phyloP scores from a whole-genome alignment of 2,113 vertebrate species.

The Litocranius walleri region DNA sequence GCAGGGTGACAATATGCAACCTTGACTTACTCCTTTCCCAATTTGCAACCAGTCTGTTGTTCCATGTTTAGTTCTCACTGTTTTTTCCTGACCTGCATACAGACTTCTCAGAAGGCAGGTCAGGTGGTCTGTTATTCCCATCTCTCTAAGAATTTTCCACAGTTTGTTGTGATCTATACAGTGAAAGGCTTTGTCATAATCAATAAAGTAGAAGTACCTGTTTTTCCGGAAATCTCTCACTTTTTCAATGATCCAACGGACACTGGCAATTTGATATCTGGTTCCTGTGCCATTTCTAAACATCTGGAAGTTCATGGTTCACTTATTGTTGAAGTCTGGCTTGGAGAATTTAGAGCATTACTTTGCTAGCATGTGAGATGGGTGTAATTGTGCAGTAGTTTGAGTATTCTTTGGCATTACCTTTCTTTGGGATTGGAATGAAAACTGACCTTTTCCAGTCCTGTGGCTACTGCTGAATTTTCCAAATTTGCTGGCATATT shows the following conservation, averaged over 20 bases:
- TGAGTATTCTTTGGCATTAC: background rate
- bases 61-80: background rate
- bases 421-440: background rate
- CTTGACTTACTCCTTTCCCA: background rate
- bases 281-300: background rate
- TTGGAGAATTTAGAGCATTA: background rate
- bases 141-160: background rate
- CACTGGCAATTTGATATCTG: background rate
- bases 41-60: background rate
- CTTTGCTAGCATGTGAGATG: background rate
- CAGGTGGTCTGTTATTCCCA: background rate
- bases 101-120: background rate
- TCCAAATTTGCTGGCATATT: background rate
- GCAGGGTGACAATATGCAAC: background rate
- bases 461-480: background rate
- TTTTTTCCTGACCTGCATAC: background rate
- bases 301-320: background rate
- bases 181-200: background rate
- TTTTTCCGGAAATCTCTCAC: background rate
- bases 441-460: background rate
- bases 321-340: background rate
- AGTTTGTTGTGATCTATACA: background rate
- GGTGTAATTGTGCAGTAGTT: background rate
- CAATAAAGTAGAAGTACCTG: background rate
- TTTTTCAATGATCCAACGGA: background rate